Base-by-base conservation (phyloP, 2,888 invertebrate species). In the Molanna angustata region DNA sequence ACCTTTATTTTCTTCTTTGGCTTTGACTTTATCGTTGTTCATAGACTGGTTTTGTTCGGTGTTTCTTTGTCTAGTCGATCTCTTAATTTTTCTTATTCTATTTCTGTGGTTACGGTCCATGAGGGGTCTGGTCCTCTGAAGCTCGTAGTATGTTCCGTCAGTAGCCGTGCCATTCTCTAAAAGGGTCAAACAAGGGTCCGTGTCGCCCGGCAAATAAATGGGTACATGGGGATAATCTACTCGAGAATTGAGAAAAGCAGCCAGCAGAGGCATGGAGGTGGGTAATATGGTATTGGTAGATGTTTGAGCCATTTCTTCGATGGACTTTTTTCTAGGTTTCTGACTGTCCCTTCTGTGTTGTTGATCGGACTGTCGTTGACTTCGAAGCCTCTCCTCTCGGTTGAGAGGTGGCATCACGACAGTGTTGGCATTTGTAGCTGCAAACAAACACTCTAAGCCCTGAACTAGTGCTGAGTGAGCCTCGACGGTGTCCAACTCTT, bases 261-360 rank as follows among this genome's bases (percentile, higher is more conserved):
- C 83, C 35, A 85, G 64, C 40, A 85, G 68, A 9, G 82, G 79
- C 68, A 80, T 80, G 1, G 81, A 78, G 18, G 79, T 81, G 0
- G 83, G 82, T 42, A 86, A 70, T 19, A 86, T 69, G 1, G 84
- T 84, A 64, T 84, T 85, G 57, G 75, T 86, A 69, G 73, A 82
- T 67, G 73, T 85, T 80, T 63, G 85, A 71, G 69, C 84, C 69
- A 70, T 83, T 78, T 65, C 82, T 72, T 72, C 82, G 65, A 72
- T 80, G 50, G 70, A 80, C 60, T 69, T 73, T 70, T 77, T 77
- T 58, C 76, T 70, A 7, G 76, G 69, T 67, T 75, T 77, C 9
- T 60, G 61, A 39, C 58, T 63, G 19, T 63, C 64, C 45, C 63
- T 59, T 35, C 62, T 58, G 16, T 59, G 60, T 16, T 64, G 64